Conservation (phyloP, 1,140 invertebrate genomes). For the Cyclina sinensis region DNA sequence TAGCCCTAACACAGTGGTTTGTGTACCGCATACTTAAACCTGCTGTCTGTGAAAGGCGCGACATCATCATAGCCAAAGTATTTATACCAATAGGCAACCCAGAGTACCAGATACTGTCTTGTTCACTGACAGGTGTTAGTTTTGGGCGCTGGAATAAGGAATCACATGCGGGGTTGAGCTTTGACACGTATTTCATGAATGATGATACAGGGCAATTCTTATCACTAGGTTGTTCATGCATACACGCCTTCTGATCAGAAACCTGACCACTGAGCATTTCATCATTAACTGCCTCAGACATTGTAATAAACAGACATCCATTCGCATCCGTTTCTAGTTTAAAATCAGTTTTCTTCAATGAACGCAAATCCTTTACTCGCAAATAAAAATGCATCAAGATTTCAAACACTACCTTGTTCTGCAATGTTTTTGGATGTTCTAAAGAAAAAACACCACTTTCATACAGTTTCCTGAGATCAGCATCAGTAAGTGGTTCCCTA, state of each 20-base stretch:
- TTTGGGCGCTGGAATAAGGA: not conserved
- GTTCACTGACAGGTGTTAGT: not conserved
- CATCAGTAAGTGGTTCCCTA: not conserved
- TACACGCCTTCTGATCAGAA: not conserved
- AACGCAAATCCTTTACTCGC: not conserved
- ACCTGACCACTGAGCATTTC: not conserved
- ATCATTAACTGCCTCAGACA: not conserved
- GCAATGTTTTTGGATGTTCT: not conserved
- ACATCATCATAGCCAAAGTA: not conserved
- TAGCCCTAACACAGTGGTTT: constrained; percentile 22
- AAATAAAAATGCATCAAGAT: not conserved
- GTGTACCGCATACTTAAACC: constrained; percentile 10
- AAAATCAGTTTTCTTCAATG: not conserved
- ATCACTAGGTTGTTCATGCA: not conserved
- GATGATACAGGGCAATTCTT: not conserved
- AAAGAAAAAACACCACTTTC: constrained; percentile 2
- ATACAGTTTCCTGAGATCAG: not conserved
- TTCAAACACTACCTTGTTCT: constrained; percentile 5
- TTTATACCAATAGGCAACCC: not conserved
- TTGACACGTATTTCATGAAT: not conserved
- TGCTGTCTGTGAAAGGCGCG: not conserved
- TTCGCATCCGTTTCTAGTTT: not conserved
- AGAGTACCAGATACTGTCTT: not conserved
- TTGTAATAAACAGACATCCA: not conserved
- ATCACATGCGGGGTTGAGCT: not conserved